phyloP scores from a whole-genome alignment of 2,888 invertebrate species.

The Epirrhoe alternata region DNA sequence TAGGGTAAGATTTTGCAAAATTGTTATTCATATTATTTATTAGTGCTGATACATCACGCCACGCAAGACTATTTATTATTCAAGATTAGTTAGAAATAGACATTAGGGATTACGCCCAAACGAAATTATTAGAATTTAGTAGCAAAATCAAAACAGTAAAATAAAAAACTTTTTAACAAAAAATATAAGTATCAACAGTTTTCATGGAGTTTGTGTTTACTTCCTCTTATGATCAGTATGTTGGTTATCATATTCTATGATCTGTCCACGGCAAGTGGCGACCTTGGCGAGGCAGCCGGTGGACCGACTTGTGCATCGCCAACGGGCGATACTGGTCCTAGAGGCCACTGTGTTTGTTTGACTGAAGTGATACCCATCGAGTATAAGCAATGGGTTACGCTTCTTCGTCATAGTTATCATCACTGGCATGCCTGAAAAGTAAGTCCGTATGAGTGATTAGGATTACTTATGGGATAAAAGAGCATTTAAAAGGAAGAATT shows the following conservation, averaged over 20 bases:
- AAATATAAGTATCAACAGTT: no score
- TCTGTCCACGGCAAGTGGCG: neutral
- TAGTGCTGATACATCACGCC: no score
- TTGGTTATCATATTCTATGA: conserved; percentile 3
- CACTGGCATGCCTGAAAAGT: conserved; percentile 32
- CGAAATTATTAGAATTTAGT: no score
- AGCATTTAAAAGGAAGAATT: no score
- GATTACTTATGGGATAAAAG: no score
- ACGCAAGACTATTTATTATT: no score
- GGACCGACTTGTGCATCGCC: conserved; percentile 12
- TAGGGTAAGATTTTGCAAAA: no score
- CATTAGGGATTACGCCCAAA: no score
- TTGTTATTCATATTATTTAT: no score
- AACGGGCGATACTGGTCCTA: neutral
- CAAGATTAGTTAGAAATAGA: no score
- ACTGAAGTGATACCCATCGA: conserved; percentile 50
- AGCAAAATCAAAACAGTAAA: no score
- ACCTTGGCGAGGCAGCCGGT: conserved; percentile 13
- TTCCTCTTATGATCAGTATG: conserved; percentile 17
- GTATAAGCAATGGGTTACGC: conserved; percentile 50
- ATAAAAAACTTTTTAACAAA: no score
- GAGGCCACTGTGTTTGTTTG: conserved; percentile 16
- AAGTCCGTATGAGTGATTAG: neutral
- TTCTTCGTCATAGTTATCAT: conserved; percentile 48
- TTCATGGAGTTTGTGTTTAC: neutral